Evolutionary conservation across 1,140 invertebrate genomes (phyloP), one percentile per base, ranked within the genome.

Genomic region (Ladona fulva): DNA sequence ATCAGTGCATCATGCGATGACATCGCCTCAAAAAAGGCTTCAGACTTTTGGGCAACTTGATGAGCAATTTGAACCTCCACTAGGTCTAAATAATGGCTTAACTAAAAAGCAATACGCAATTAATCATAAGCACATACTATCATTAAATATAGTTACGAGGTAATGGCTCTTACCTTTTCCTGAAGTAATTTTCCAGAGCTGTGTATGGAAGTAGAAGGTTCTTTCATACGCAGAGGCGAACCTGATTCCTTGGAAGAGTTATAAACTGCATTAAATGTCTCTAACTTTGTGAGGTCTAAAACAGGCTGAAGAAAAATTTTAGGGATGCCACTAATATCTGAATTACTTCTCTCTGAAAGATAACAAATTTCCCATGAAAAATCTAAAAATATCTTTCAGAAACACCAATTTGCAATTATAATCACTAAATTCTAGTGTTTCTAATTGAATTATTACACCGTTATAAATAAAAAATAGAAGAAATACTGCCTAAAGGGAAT

Each of bases 11-110:
- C 96, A 86, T 98, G 96, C 11, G 96, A 97, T 76, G 95, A 93
- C 94, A 99, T 97, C 11, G 96, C 96, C 86, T 96, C 92, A 84
- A 99, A 99, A 88, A 99, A 99, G 11, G 95, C 95, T 80, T 94
- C 94, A 8, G 96, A 98, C 85, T 97, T 96, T 79, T 94, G 91
- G n/a, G 96, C 93, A 75, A 99, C 97, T 87, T 98, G 96, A 81
- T 94, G 92, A 0, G 96, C 96, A 82, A 99, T 97, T 86, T 95
- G 93, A 79, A 97, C 94, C 87, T 99, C 97, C 42, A 98, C 94
- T 75, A 95, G 91, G 87, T 99, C 97, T 81, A 99, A 87, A 85
- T 97, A 97, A 85, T 97, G 94, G 83, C 93, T 96, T n/a, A 98
- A 86, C 89, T 92, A 82, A 80, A 82, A 22, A 66, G 12, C 1